Conservation (phyloP, 2,888 invertebrate species). For the Amphiduros pacificus region DNA sequence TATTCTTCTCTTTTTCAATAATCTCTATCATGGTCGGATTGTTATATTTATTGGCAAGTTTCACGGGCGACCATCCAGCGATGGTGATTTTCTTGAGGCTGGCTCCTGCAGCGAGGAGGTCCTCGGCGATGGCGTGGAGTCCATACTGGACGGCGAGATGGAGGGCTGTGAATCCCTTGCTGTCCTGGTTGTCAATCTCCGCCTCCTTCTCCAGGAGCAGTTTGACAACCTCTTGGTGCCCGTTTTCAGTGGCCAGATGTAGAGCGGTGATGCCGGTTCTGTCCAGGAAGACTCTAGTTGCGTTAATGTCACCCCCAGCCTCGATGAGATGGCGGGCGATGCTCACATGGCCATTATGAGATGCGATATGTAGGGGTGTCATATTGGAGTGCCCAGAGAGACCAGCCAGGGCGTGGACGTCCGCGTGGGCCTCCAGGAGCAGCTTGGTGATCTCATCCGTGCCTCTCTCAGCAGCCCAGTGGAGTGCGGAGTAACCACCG, state of each 20-base stretch:
- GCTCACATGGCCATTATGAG: conserved; percentile 27
- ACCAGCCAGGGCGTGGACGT: conserved; percentile 21
- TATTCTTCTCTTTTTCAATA: conserved; percentile 12
- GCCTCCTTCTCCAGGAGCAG: conserved; percentile 19
- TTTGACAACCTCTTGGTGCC: conserved; percentile 18
- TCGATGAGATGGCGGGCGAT: conserved; percentile 21
- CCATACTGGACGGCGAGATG: conserved; percentile 29
- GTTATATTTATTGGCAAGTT: conserved; percentile 22
- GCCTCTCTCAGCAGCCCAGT: conserved; percentile 29
- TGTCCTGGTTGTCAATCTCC: conserved; percentile 19
- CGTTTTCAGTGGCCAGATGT: conserved; percentile 28
- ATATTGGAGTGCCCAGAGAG: conserved; percentile 22
- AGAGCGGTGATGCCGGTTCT: conserved; percentile 22
- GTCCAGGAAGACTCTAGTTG: conserved; percentile 23
- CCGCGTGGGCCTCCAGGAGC: conserved; percentile 18
- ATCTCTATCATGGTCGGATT: conserved; percentile 13
- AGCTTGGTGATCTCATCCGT: conserved; percentile 10
- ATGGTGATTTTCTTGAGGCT: conserved; percentile 18
- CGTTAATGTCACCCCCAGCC: conserved; percentile 26
- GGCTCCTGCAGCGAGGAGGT: conserved; percentile 14
- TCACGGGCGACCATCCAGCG: conserved; percentile 21
- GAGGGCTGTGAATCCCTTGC: conserved; percentile 27
- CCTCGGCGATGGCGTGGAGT: conserved; percentile 19
- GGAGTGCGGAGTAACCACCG: conserved; percentile 27
- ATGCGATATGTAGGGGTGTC: conserved; percentile 30